phyloP scores from a whole-genome alignment of 1,140 invertebrate genomes.

The Phymastichus coffea region DNA sequence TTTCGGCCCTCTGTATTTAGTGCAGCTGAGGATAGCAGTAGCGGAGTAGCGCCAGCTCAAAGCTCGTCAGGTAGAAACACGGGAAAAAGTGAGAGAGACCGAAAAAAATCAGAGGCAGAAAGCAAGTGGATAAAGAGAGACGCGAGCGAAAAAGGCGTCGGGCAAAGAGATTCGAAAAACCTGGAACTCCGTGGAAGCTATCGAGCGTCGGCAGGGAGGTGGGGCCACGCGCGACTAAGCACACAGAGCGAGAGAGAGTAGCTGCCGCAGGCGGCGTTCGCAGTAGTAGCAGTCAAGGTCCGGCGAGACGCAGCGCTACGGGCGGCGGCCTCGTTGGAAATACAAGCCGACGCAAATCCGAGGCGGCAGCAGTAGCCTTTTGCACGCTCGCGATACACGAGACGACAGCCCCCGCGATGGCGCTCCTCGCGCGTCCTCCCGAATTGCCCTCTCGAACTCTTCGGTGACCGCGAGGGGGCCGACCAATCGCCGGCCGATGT shows the following conservation, averaged over 20 bases:
- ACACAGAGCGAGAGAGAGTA: no score
- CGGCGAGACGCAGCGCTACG: constrained; percentile 24
- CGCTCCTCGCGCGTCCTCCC: neutral
- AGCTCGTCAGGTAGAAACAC: neutral
- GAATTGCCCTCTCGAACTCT: neutral
- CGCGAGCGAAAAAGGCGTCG: constrained; percentile 9
- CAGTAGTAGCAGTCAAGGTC: constrained; percentile 19
- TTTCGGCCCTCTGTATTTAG: no score
- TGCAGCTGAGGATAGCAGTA: neutral
- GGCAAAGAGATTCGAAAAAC: constrained; percentile 20
- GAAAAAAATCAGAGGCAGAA: neutral
- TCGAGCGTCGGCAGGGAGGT: neutral
- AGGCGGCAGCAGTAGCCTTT: constrained; percentile 28
- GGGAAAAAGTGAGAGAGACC: neutral
- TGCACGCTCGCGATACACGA: constrained; percentile 31
- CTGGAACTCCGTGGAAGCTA: neutral
- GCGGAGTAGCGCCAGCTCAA: neutral
- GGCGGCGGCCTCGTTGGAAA: constrained; percentile 35
- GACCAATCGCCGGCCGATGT: neutral
- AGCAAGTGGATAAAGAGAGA: no score
- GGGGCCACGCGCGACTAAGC: no score
- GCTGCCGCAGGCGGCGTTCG: no score
- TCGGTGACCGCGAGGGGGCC: neutral
- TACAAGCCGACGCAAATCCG: constrained; percentile 39
- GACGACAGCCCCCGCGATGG: constrained; percentile 25